Evolutionary conservation across 2,888 invertebrate species (phyloP), one percentile per base, ranked within the genome.

Genomic region (Achlya flavicornis): DNA sequence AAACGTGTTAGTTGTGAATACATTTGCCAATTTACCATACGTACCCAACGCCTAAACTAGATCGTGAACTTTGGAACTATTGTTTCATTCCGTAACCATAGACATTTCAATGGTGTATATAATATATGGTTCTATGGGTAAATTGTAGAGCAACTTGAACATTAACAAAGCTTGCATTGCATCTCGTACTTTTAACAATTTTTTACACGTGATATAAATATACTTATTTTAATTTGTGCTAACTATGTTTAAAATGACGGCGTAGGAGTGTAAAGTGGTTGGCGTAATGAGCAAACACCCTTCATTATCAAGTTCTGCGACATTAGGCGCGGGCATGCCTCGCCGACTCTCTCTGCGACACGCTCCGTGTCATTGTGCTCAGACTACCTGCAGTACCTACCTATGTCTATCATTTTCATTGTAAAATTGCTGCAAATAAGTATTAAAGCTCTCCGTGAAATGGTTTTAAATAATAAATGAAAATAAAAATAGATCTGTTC

Each of bases 1-100:
- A 86, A 87, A 88, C 87, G 91, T 90, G 86, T 86, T 85, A 81
- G 83, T 84, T 78, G 77, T n/a, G 78, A 84, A 82, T 83, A 88
- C 85, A 87, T 87, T 90, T 86, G 79, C 85, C 86, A n/a, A 88
- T 90, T 88, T 86, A 85, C 83, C 81, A 48, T 6, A 48, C 48
- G n/a, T 14, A 86, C 84, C 78, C 77, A 81, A 78, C 75, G 73
- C 84, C 84, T 83, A 72, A 80, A 80, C 81, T 81, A 74, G 78
- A 85, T 86, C 84, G 82, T 84, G 83, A 84, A 80, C 81, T 80
- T 78, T 76, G 65, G 74, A 79, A 75, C 80, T 77, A 86, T 88
- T 87, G 85, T 86, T 85, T 75, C 73, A 71, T 79, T 79, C 78
- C 73, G 16, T 46, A n/a, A n/a, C 14, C 46, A 46, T n/a, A n/a